phyloP scores from a whole-genome alignment of 1,140 invertebrate species.

The Tribolium castaneum region DNA sequence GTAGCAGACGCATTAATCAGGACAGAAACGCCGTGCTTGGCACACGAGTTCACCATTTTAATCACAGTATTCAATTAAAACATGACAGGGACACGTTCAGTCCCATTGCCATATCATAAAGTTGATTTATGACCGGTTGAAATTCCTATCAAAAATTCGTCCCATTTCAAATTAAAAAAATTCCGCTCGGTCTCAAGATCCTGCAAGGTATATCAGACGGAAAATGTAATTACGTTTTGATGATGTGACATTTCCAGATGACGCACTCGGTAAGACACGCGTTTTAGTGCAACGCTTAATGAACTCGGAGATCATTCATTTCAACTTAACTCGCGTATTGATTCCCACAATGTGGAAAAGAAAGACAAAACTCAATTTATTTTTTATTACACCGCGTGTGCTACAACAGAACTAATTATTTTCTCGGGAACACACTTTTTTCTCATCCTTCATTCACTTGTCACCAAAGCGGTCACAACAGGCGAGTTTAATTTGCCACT shows the following conservation, averaged over 20 bases:
- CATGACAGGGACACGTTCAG: constrained; percentile 20
- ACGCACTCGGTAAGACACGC: constrained; percentile 28
- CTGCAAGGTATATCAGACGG: constrained; percentile 2
- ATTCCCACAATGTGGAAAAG: not conserved
- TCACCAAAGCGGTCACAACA: not conserved
- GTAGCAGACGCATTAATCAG: constrained; percentile 23
- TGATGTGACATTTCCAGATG: constrained; percentile 35
- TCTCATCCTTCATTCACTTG: not conserved
- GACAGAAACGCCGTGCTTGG: constrained; percentile 10
- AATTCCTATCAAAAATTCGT: not conserved
- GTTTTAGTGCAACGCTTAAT: constrained; percentile 1
- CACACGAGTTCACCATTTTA: constrained; percentile 31
- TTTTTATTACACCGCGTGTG: constrained; percentile 24
- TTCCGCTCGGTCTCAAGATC: not conserved
- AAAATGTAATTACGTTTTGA: constrained; percentile 31
- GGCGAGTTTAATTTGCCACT: constrained; percentile 5
- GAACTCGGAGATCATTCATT: not conserved
- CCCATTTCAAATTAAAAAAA: not conserved
- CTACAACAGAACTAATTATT: constrained; percentile 20
- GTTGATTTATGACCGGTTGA: constrained; percentile 2
- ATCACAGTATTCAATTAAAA: constrained; percentile 31
- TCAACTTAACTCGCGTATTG: not conserved
- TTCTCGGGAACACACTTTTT: constrained; percentile 18
- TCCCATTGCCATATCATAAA: constrained; percentile 13
- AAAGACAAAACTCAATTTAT: constrained; percentile 22